Conservation (phyloP, 2,888 invertebrate species). For the Tenthredo scrophulariae region DNA sequence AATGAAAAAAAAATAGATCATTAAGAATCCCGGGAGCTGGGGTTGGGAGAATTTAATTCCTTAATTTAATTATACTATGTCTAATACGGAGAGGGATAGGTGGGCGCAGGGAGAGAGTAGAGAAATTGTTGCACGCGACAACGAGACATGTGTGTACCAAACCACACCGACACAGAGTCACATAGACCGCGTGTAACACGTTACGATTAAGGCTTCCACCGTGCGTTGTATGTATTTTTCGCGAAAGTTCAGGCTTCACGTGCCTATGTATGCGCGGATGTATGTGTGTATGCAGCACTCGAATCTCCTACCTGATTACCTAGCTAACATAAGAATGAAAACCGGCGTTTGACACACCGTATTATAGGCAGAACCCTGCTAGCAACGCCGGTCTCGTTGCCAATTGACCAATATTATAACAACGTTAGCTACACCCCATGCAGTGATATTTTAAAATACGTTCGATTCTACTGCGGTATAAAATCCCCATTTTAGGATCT, state of each 20-base stretch:
- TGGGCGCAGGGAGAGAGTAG: neutral
- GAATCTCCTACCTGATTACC: neutral
- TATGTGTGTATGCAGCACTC: neutral
- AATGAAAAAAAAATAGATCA: neutral
- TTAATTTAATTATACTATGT: neutral
- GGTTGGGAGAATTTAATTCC: neutral
- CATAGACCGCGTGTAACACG: slow-evolving; percentile 1
- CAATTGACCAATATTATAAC: neutral
- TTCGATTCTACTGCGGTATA: neutral
- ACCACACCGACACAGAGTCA: neutral
- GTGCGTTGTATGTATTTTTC: neutral
- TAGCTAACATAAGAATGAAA: neutral
- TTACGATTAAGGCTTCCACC: neutral
- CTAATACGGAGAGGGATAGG: neutral
- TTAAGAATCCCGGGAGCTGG: neutral
- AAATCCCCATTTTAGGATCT: too few relatives aligned
- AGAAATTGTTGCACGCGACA: slow-evolving; percentile 1
- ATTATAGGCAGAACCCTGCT: neutral
- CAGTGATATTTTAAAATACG: neutral
- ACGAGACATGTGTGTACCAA: neutral
- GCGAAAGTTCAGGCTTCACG: slow-evolving; percentile 8
- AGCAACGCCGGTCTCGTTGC: neutral
- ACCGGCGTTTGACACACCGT: slow-evolving; percentile 17
- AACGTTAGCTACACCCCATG: neutral
- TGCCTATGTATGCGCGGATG: neutral